Percentiles rank a stretch among this genome's conserved stretches.
Conservation (phyloP, 2,113 vertebrate species). For the Fulica atra region DNA sequence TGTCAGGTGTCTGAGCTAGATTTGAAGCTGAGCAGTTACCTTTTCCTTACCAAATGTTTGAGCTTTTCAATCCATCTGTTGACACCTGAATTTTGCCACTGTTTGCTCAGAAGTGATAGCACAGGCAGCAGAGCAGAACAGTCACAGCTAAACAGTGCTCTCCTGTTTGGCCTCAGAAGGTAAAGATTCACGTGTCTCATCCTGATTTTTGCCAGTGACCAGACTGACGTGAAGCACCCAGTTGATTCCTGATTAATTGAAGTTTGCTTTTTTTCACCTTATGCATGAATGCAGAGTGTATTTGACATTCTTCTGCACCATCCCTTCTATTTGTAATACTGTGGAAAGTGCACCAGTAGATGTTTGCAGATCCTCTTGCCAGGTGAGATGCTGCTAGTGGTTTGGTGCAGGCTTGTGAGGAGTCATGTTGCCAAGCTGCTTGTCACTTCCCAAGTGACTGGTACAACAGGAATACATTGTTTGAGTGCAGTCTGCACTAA, state of each 20-base stretch:
- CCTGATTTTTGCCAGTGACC: not conserved
- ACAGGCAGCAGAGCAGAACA: not conserved
- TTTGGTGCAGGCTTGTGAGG: not conserved
- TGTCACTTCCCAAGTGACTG: not conserved
- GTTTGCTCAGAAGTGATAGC: not conserved
- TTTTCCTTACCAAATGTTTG: not conserved
- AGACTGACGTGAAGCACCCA: not conserved
- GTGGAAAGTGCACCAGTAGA: not conserved
- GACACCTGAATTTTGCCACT: not conserved
- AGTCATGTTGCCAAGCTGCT: not conserved
- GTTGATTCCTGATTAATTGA: not conserved
- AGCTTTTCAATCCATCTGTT: not conserved
- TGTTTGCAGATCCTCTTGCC: not conserved
- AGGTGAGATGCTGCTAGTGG: not conserved
- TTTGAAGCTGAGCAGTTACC: not conserved
- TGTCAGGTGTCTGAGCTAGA: not conserved
- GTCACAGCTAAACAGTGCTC: not conserved
- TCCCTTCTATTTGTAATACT: not conserved
- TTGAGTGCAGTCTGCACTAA: not conserved
- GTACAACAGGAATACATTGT: not conserved
- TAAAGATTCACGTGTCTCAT: not conserved
- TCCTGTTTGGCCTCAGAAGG: not conserved
- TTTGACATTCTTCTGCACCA: not conserved
- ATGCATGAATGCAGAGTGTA: not conserved
- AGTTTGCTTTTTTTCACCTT: not conserved